Conservation (phyloP, 2,113 vertebrate genomes). For the Cynocephalus volans region DNA sequence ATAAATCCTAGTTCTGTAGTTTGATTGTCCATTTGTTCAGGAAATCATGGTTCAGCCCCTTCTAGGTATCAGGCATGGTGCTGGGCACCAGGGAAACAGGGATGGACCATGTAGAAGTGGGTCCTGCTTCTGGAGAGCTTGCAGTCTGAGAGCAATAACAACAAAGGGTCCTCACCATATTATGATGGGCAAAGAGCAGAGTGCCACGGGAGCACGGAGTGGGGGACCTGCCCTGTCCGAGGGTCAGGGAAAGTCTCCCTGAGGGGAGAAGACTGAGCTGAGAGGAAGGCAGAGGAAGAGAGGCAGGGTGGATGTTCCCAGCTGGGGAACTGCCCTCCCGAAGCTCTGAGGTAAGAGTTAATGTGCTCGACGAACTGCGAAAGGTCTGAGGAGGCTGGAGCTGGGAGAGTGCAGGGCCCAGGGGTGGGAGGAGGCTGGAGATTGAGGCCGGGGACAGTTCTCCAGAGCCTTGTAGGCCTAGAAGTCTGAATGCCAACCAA, state of each 20-base stretch:
- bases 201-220: not conserved
- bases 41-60: not conserved
- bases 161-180: not conserved
- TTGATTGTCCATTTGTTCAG: not conserved
- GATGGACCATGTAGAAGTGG: not conserved
- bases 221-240: not conserved
- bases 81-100: not conserved
- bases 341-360: not conserved
- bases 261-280: not conserved
- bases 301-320: no score
- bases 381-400: not conserved
- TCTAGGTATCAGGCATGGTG: fast-evolving
- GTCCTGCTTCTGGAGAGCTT: not conserved
- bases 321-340: not conserved
- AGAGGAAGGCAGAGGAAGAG: not conserved
- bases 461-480: not conserved
- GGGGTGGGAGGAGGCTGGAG: not conserved
- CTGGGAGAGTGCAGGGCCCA: not conserved
- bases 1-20: not conserved
- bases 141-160: not conserved
- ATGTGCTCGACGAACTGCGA: no score
- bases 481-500: not conserved
- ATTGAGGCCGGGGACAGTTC: not conserved
- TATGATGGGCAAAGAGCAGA: not conserved
- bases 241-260: not conserved